These are phyloP conservation scores for Pandion haliaetus DNA, from an alignment of 2,113 vertebrate species.

Conservation along the genomic window DNA sequence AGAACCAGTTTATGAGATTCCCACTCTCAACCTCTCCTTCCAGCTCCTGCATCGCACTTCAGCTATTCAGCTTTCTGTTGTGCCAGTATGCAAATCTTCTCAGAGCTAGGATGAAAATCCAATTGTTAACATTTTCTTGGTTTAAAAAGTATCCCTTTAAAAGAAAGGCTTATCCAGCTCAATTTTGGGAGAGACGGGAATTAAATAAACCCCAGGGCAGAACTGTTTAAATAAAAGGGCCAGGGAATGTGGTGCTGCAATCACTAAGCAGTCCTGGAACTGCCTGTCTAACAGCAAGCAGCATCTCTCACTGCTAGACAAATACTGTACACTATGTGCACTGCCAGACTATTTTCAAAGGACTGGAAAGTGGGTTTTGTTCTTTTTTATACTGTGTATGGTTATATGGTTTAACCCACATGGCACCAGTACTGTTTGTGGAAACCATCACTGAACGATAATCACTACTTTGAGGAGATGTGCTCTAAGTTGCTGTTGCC, in stretches of 20 bases:
- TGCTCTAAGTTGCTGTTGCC: background rate
- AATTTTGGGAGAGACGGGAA: background rate
- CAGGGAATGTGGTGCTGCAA: background rate
- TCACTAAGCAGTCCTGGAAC: background rate
- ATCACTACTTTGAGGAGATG: background rate
- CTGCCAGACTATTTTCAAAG: background rate
- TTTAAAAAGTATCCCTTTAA: background rate
- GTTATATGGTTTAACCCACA: background rate
- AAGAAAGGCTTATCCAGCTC: background rate
- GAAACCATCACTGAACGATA: background rate
- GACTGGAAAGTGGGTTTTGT: background rate
- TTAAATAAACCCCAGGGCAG: background rate
- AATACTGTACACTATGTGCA: background rate
- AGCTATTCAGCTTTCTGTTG: background rate
- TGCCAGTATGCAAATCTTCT: background rate
- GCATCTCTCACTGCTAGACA: background rate
- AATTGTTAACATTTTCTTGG: background rate
- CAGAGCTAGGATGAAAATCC: background rate
- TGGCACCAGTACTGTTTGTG: background rate
- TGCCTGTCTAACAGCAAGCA: background rate
- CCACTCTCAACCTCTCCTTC: background rate
- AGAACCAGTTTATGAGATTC: background rate
- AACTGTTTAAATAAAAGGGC: background rate
- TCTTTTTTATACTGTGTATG: background rate
- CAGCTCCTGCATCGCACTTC: background rate